Evolutionary conservation across 2,888 invertebrate species (phyloP), one percentile per base, ranked within the genome.

Genomic region (Stegophylla sp.): DNA sequence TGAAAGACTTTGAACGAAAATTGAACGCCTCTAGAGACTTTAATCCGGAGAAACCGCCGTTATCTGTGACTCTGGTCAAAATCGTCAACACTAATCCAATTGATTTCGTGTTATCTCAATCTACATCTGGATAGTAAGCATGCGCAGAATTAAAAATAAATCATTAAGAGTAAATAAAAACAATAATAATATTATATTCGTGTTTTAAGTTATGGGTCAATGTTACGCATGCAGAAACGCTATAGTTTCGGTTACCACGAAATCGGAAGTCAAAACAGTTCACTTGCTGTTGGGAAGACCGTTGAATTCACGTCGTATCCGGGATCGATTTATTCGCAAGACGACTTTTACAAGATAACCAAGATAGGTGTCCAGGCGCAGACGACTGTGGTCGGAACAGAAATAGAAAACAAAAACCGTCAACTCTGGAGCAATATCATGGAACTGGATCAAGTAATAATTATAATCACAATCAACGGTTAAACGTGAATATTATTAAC

Each of bases 301-400:
- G 89, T 94, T 34, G 90, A 91, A 15, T 94, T 95, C 87, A 92
- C 94, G 0, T 92, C 95, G 0, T 95, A 94, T 86, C 95, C 95
- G 0, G 95, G 94, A 13, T 90, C 92, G 17, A 86, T 95, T 53
- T 91, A 92, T 56, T 94, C 94, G 48, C 92, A 93, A 74, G 95
- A 95, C 86, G 95, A 95, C 85, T 93, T 92, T 86, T 95, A 95
- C 85, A 86, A 91, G 17, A 87, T 94, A 12, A 85, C 89, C 85
- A 85, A 91, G 2, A 88, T 90, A 7, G 86, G 86, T 59, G 86
- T 85, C 59, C 83, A 85, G 26, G 88, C 88, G 63, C 87, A 89
- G 77, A 87, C 94, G 84, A 90, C 91, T 12, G 88, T 94, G 1
- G 90, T 92, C 13, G 95, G 96, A 82, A 94, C 95, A 7, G 90